phyloP scores from a whole-genome alignment of 2,888 invertebrate genomes.

The Graphium colonna region DNA sequence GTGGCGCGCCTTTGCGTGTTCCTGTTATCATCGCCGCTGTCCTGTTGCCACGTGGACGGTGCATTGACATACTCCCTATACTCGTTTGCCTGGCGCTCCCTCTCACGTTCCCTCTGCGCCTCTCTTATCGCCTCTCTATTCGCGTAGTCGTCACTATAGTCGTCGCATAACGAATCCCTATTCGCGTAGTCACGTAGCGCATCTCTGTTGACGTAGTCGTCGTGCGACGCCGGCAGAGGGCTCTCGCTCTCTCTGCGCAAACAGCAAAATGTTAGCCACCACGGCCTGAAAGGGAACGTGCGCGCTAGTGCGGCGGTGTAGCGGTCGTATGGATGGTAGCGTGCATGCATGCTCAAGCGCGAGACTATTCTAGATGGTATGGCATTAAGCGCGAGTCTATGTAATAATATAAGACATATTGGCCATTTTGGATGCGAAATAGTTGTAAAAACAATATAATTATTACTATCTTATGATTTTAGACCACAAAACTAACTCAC shows the following conservation, averaged over 20 bases:
- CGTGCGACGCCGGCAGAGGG: constrained; percentile 61
- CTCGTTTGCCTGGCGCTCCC: constrained; percentile 58
- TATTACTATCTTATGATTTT: too few relatives aligned
- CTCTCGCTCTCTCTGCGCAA: constrained; percentile 76
- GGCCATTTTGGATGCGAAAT: neutral
- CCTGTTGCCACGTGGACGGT: constrained; percentile 60
- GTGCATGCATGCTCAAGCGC: constrained; percentile 16
- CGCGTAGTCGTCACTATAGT: constrained; percentile 75
- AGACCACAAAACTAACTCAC: too few relatives aligned
- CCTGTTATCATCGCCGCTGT: constrained; percentile 60
- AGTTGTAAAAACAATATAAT: too few relatives aligned
- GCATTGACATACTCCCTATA: constrained; percentile 76
- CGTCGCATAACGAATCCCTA: constrained; percentile 69
- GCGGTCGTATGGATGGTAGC: constrained; percentile 6
- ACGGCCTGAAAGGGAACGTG: constrained; percentile 64
- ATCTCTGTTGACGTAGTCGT: constrained; percentile 73
- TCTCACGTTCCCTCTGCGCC: constrained; percentile 60
- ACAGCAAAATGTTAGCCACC: constrained; percentile 75
- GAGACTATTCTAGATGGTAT: neutral
- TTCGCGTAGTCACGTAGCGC: constrained; percentile 70
- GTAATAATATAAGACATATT: too few relatives aligned
- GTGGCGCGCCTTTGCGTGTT: constrained; percentile 65
- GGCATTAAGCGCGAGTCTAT: too few relatives aligned
- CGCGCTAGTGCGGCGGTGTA: constrained; percentile 49
- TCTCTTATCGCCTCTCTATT: constrained; percentile 75